A percentile compares a stretch with the other conserved stretches of the same genome.
Evolutionary conservation across 2,888 invertebrate species (phyloP).

Genomic region (Hypsopygia costalis): DNA sequence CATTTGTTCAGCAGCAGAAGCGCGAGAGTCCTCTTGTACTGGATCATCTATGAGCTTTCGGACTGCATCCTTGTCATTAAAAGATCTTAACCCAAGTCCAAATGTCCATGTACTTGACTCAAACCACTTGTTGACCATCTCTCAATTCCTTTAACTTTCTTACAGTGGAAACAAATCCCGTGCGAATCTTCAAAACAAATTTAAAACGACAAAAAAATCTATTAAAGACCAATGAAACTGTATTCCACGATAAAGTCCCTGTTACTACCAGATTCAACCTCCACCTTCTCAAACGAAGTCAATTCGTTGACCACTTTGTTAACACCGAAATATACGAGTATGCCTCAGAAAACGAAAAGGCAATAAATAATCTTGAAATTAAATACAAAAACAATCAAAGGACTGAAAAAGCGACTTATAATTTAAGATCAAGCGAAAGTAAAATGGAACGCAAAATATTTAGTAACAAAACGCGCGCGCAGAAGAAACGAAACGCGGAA

Average conservation of each 20-base stretch:
- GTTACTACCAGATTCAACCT: conserved; percentile 68
- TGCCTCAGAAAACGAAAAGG: conserved; percentile 60
- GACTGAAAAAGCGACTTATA: conserved; percentile 50
- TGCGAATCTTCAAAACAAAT: conserved; percentile 36
- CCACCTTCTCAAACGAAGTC: conserved; percentile 61
- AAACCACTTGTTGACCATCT: no score
- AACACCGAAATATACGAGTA: conserved; percentile 61
- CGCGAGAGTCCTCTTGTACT: no score
- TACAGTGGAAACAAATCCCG: conserved; percentile 43
- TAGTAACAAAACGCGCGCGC: conserved; percentile 39
- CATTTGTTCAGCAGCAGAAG: no score
- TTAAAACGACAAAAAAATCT: conserved; percentile 52
- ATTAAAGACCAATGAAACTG: conserved; percentile 58
- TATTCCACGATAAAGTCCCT: conserved; percentile 68
- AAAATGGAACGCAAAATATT: conserved; percentile 57
- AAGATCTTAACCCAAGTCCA: no score
- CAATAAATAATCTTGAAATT: conserved; percentile 36
- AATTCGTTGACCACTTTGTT: conserved; percentile 55
- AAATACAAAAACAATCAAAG: conserved; percentile 37
- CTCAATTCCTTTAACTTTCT: conserved; percentile 9
- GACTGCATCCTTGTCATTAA: no score
- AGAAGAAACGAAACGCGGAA: conserved; percentile 29
- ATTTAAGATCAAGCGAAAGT: conserved; percentile 55
- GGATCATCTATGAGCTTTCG: no score
- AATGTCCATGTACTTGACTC: no score